Conservation (phyloP, 1,140 invertebrate species). For the Heliothis subflexa region DNA sequence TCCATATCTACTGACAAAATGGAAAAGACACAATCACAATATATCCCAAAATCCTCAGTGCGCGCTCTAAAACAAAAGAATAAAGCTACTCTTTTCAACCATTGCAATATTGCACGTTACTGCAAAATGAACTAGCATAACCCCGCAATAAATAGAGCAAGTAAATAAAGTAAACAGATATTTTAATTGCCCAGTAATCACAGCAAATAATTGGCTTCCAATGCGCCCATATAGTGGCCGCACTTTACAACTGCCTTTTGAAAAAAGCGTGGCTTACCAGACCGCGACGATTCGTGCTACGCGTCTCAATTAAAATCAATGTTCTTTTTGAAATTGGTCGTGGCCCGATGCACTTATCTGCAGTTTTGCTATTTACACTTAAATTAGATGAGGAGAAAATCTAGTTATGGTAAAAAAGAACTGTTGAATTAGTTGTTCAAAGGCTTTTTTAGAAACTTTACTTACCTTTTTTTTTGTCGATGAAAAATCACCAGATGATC, state of each 20-base stretch:
- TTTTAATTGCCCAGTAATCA: conserved; percentile 27
- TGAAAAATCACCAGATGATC: too few relatives aligned
- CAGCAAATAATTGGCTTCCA: conserved; percentile 20
- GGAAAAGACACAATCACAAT: too few relatives aligned
- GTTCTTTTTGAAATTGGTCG: conserved; percentile 29
- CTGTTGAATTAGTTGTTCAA: too few relatives aligned
- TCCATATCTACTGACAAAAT: too few relatives aligned
- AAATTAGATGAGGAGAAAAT: background rate
- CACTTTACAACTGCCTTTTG: conserved; percentile 15
- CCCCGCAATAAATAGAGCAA: conserved; percentile 26
- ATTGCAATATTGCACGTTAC: background rate
- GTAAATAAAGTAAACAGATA: conserved; percentile 30
- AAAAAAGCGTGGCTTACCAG: conserved; percentile 11
- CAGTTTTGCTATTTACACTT: conserved; percentile 19
- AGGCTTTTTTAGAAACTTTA: too few relatives aligned
- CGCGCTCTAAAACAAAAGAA: too few relatives aligned
- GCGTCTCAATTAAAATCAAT: conserved; percentile 22
- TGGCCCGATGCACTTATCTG: conserved; percentile 13
- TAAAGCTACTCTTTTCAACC: background rate
- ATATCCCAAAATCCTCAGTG: too few relatives aligned
- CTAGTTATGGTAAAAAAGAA: background rate
- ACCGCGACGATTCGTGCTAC: conserved; percentile 2
- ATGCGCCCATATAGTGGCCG: conserved; percentile 6
- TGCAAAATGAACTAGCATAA: conserved; percentile 14
- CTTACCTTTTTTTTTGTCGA: too few relatives aligned